Base-by-base conservation (phyloP, 2,113 vertebrate species). In the Macquaria ambigua region DNA sequence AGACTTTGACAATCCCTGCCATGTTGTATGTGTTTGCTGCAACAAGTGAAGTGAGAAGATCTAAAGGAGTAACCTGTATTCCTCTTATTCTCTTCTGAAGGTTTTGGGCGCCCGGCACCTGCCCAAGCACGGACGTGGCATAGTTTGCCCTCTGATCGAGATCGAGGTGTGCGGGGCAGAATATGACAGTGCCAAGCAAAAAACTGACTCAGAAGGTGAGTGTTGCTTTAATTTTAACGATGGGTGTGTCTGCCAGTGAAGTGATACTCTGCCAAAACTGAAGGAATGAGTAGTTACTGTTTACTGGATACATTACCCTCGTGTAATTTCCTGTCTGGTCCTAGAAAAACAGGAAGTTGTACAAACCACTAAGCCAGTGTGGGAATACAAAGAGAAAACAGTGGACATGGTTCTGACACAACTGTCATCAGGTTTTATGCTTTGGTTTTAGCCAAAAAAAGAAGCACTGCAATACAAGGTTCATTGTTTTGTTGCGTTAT, bases 121-220 rank as follows among this genome's bases (percentile, higher is more conserved):
- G 72, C 98, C 98, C 3, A 99, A 99, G 90, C 98, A 99, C 0
- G 98, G 98, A 6, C 96, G 98, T 4, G 98, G 98, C 77, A 99
- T 99, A 0, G 98, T 99, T 82, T 98, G 97, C 76, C 98, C 98
- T 1, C 96, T 99, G 0, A 98, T 99, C 71, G 98, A 99, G 95
- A 96, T 99, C 1, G 98, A 99, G 86, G 97, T 99, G 86, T 99
- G 98, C 0, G 98, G 98, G 0, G 97, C 98, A 0, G 98, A 99
- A 62, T 99, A 99, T 0, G 98, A 99, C 95, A 98, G 95, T 0
- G 89, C 91, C 92, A 99, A 99, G 90, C 97, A 97, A 89, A 99
- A 99, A 93, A 99, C 98, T 0, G 98, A 99, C 88, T 98, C 98
- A 0, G 98, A 97, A 93, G 98, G 98, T 98, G 83, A 96, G 62